Evolutionary conservation across 2,113 vertebrate genomes (phyloP).

Genomic region (Merops nubicus): DNA sequence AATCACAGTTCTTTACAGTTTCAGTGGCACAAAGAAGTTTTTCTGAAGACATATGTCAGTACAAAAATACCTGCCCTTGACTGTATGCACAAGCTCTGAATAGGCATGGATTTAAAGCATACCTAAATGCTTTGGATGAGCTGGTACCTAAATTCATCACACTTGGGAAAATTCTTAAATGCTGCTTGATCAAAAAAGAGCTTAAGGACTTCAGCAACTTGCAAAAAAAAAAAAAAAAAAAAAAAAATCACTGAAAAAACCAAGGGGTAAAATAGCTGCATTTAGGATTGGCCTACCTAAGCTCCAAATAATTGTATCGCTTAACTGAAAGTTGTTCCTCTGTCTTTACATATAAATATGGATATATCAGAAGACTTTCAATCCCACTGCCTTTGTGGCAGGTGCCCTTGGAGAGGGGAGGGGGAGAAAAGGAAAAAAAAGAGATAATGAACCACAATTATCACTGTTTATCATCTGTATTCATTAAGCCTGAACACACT

Average conservation of each 20-base stretch:
- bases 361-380: not conserved
- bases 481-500: not conserved
- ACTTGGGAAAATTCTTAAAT: not conserved
- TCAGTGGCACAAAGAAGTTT: not conserved
- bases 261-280: not conserved
- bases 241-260: not conserved
- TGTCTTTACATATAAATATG: not conserved
- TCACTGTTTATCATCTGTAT: not conserved
- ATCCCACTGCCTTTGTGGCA: not conserved
- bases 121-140: not conserved
- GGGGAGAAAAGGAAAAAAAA: fast-evolving
- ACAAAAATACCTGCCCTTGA: not conserved
- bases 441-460: not conserved
- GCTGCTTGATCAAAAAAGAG: not conserved
- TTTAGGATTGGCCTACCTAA: not conserved
- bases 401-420: not conserved
- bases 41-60: not conserved
- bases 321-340: not conserved
- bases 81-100: not conserved
- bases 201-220: not conserved
- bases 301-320: not conserved
- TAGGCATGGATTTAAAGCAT: not conserved
- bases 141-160: not conserved
- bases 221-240: not conserved
- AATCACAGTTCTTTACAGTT: not conserved